A percentile compares a stretch with the other conserved stretches of the same genome.
Evolutionary conservation across 2,113 vertebrate genomes (phyloP).

Genomic region (Dipodomys ordii): DNA sequence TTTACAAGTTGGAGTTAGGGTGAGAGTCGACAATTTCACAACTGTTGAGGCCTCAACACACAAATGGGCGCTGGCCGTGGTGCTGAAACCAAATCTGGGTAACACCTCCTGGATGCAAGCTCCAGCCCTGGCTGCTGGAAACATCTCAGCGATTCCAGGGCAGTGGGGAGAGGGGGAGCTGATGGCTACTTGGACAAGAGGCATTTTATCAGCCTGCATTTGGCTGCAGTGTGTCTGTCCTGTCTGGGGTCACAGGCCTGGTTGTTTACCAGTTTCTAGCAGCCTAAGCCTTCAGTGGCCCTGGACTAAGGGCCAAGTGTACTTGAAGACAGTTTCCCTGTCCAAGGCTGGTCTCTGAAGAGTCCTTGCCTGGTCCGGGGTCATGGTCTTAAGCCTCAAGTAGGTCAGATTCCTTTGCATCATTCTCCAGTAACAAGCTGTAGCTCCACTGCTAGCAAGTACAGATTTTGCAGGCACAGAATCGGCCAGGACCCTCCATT

Average conservation of each 20-base stretch:
- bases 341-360: not conserved
- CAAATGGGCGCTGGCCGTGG: not conserved
- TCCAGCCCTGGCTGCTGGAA: not conserved
- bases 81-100: not conserved
- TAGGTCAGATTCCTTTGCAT: slow-evolving; percentile 6
- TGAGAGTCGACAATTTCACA: not conserved
- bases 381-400: not conserved
- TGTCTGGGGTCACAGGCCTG: not conserved
- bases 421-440: not conserved
- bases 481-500: not conserved
- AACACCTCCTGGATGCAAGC: not conserved
- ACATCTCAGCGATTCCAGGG: not conserved
- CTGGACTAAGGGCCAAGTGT: not conserved
- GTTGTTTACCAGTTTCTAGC: slow-evolving; percentile 9
- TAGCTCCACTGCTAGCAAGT: not conserved
- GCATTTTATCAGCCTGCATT: too few relatives aligned
- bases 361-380: not conserved
- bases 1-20: not conserved
- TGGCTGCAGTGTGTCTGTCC: not conserved
- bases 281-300: slow-evolving; percentile 10
- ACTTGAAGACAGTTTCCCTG: not conserved
- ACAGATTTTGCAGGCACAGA: not conserved
- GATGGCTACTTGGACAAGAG: not conserved
- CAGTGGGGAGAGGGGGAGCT: not conserved
- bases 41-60: rapidly evolving